These are phyloP conservation scores for Alouatta palliata DNA, from an alignment of 2,113 vertebrate genomes.

Conservation along the genomic window DNA sequence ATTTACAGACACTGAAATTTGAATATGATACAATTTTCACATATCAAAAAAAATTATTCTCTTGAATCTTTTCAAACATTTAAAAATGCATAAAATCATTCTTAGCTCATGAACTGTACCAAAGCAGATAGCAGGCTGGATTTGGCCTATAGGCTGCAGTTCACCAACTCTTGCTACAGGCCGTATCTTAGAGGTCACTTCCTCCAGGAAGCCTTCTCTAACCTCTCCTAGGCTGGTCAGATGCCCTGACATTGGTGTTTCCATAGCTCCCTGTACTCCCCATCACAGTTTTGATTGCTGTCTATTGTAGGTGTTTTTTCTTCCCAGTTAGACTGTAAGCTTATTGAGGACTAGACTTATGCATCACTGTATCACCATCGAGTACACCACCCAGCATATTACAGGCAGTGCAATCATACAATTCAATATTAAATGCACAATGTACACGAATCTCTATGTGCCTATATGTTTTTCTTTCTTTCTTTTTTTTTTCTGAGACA, in stretches of 20 bases:
- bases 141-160: not conserved
- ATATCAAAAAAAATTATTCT: not conserved
- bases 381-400: not conserved
- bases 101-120: not conserved
- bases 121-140: not conserved
- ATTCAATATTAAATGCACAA: not conserved
- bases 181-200: not conserved
- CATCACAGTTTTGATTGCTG: not conserved
- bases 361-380: not conserved
- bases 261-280: not conserved
- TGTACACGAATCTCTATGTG: not conserved
- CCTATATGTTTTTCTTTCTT: too few species aligned
- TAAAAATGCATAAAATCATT: conserved; percentile 33
- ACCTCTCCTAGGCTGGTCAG: not conserved
- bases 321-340: not conserved
- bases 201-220: not conserved
- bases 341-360: not conserved
- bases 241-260: not conserved
- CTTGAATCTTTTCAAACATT: conserved; percentile 31
- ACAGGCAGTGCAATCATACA: not conserved
- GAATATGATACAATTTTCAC: not conserved
- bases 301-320: not conserved
- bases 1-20: not conserved
- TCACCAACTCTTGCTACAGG: not conserved
- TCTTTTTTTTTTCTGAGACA: too few species aligned